Evolutionary conservation across 2,888 invertebrate species (phyloP).

Genomic region (Frankliniella fusca): DNA sequence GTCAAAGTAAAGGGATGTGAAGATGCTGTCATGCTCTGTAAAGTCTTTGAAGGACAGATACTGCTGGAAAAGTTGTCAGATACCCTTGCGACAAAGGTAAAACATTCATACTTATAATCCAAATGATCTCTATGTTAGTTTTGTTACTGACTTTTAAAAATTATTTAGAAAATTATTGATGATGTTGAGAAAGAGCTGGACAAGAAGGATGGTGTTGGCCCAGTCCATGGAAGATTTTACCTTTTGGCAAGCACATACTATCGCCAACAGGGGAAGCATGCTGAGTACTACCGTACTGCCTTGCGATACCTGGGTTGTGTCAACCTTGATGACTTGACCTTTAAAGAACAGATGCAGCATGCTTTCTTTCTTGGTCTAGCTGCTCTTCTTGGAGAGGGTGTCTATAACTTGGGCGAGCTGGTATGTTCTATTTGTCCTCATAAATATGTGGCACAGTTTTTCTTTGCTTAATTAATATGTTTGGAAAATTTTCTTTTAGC

Average conservation of each 20-base stretch:
- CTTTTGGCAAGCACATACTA: conserved; percentile 89
- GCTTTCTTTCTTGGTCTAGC: conserved; percentile 92
- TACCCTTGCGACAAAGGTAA: conserved; percentile 55
- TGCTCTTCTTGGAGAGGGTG: conserved; percentile 87
- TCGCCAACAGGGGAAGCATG: conserved; percentile 79
- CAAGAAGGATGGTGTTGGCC: conserved; percentile 84
- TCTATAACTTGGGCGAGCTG: conserved; percentile 96
- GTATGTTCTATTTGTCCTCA: conserved; percentile 47
- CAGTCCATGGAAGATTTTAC: conserved; percentile 92
- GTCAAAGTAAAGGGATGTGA: conserved; percentile 78
- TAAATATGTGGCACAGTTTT: neutral
- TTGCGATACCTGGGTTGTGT: conserved; percentile 74
- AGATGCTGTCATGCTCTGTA: conserved; percentile 83
- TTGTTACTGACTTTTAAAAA: neutral
- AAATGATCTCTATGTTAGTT: neutral
- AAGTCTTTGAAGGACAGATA: conserved; percentile 80
- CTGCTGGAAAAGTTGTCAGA: conserved; percentile 73
- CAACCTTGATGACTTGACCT: conserved; percentile 61
- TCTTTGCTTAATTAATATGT: conserved; percentile 2
- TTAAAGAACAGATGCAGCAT: conserved; percentile 65
- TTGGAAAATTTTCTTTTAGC: conserved; percentile 49
- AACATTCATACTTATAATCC: neutral
- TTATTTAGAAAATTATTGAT: conserved; percentile 67
- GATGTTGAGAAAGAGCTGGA: conserved; percentile 80
- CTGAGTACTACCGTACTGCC: conserved; percentile 92